phyloP scores from a whole-genome alignment of 2,113 vertebrate genomes.

The Zosterops lateralis region DNA sequence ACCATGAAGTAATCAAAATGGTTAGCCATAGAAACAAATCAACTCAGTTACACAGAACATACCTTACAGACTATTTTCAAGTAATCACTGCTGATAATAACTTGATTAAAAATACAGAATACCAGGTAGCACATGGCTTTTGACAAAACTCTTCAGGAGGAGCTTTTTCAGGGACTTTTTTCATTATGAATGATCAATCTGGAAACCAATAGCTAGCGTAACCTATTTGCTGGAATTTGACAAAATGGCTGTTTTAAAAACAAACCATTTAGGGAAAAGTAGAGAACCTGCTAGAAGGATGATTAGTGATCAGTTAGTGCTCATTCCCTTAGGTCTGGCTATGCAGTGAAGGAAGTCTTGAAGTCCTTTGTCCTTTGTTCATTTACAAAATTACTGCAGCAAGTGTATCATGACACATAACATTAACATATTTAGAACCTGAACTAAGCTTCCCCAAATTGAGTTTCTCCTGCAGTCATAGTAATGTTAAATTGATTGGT shows the following conservation, averaged over 20 bases:
- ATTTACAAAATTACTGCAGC: background rate
- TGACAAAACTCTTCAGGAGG: background rate
- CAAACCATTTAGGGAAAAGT: background rate
- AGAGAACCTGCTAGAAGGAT: background rate
- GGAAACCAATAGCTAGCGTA: background rate
- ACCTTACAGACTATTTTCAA: background rate
- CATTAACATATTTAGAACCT: background rate
- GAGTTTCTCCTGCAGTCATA: background rate
- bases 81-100: background rate
- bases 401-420: background rate
- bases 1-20: background rate
- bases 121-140: background rate
- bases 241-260: background rate
- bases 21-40: background rate
- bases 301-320: background rate
- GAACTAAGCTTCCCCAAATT: background rate
- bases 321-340: background rate
- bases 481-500: background rate
- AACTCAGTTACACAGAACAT: background rate
- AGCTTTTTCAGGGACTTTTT: background rate
- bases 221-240: background rate
- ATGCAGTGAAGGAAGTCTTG: background rate
- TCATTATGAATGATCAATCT: background rate
- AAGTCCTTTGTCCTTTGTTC: background rate
- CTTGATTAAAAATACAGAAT: background rate